Evolutionary conservation across 2,888 invertebrate genomes (phyloP).

Genomic region (Drosophila greeni): DNA sequence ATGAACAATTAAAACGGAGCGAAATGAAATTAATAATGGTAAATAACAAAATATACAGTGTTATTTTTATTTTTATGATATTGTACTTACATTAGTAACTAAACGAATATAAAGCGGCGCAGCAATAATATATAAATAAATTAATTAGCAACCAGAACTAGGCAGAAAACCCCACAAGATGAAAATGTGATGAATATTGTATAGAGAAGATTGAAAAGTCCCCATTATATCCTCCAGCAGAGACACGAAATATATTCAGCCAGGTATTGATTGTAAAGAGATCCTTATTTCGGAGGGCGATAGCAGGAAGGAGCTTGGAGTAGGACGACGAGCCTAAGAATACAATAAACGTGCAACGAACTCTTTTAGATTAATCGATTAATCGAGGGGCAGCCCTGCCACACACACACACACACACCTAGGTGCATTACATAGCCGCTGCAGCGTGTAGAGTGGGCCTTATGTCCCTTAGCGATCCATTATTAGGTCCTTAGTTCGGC

Average conservation of each 20-base stretch:
- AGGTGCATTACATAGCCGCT: constrained; percentile 56
- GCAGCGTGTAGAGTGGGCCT: neutral
- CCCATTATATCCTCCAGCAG: constrained; percentile 23
- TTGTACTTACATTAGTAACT: constrained; percentile 63
- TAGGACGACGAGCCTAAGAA: constrained; percentile 27
- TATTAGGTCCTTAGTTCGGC: constrained; percentile 46
- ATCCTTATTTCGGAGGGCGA: constrained; percentile 26
- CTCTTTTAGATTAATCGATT: constrained; percentile 48
- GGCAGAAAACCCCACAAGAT: constrained; percentile 37
- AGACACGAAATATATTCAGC: constrained; percentile 10
- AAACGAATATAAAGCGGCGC: constrained; percentile 48
- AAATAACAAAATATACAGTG: constrained; percentile 69
- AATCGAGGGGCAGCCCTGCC: constrained; percentile 31
- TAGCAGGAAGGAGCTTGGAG: constrained; percentile 10
- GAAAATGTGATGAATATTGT: constrained; percentile 56
- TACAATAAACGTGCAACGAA: constrained; percentile 69
- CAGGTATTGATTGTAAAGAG: constrained; percentile 1
- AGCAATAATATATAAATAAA: constrained; percentile 41
- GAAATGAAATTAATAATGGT: constrained; percentile 44
- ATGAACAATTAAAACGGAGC: constrained; percentile 33
- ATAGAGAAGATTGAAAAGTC: constrained; percentile 27
- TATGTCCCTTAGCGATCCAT: constrained; percentile 28
- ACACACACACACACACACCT: constrained; percentile 44
- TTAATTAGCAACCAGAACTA: constrained; percentile 46
- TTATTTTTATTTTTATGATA: constrained; percentile 73